phyloP scores from a whole-genome alignment of 2,888 invertebrate species.

The Brachypalpus laphriformis region DNA sequence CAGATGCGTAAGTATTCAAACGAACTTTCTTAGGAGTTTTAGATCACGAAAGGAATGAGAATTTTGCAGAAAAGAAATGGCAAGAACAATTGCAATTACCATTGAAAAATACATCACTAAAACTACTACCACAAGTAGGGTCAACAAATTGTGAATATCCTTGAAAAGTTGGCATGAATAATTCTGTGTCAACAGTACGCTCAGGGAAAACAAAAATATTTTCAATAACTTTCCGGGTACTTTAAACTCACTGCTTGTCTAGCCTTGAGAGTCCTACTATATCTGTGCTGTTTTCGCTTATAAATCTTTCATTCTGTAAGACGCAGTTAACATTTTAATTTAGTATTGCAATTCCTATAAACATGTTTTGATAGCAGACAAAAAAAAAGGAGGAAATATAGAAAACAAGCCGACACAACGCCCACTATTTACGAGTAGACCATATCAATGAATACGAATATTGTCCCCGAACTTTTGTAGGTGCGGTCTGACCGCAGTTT shows the following conservation, averaged over 20 bases:
- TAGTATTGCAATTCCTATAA: conserved; percentile 8
- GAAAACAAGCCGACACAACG: not conserved
- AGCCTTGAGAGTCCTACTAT: not conserved
- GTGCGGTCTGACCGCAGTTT: not conserved
- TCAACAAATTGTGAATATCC: not conserved
- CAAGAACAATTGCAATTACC: too few species aligned
- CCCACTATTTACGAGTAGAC: not conserved
- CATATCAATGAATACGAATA: not conserved
- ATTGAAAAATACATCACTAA: too few species aligned
- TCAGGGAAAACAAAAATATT: too few species aligned
- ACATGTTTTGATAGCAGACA: not conserved
- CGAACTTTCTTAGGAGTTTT: too few species aligned
- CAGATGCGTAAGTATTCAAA: too few species aligned
- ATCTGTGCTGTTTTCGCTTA: not conserved
- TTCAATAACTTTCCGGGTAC: conserved; percentile 6
- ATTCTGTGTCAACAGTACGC: not conserved
- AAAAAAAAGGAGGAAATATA: not conserved
- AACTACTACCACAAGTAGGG: not conserved
- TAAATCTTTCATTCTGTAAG: not conserved
- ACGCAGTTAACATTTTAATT: conserved; percentile 8
- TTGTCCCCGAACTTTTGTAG: conserved; percentile 8
- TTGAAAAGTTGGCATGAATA: not conserved
- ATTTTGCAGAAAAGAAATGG: too few species aligned
- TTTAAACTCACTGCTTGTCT: not conserved
- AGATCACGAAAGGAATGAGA: too few species aligned